phyloP scores from a whole-genome alignment of 2,888 invertebrate genomes.

The Diadegma fenestrale region DNA sequence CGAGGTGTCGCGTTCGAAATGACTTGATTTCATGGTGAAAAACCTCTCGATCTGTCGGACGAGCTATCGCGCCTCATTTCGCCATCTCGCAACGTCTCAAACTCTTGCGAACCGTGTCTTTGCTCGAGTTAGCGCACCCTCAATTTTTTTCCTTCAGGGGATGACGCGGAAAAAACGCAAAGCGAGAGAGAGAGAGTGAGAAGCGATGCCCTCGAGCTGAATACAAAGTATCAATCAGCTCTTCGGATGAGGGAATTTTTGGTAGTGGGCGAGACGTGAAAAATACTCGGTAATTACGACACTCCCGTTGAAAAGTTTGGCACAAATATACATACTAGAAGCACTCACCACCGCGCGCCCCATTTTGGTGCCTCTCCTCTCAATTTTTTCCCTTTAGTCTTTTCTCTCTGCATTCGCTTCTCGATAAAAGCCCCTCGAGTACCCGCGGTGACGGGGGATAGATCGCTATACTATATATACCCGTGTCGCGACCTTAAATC shows the following conservation, averaged over 20 bases:
- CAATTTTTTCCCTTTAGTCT: conserved; percentile 36
- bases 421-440: conserved; percentile 68
- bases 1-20: conserved; percentile 28
- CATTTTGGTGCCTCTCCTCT: conserved; percentile 30
- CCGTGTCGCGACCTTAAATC: conserved; percentile 67
- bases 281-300: conserved; percentile 83
- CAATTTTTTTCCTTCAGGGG: conserved; percentile 54
- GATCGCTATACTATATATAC: conserved; percentile 61
- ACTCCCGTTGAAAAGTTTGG: conserved; percentile 72
- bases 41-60: conserved; percentile 59
- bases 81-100: conserved; percentile 48
- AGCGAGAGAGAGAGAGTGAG: conserved; percentile 24
- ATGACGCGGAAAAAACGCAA: conserved; percentile 55
- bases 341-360: conserved; percentile 48
- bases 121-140: conserved; percentile 59
- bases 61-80: conserved; percentile 35
- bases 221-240: conserved; percentile 84
- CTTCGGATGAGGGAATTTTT: conserved; percentile 70
- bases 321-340: conserved; percentile 77
- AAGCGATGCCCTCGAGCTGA: conserved; percentile 75
- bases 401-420: conserved; percentile 55
- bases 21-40: conserved; percentile 61
- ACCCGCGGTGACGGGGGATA: conserved; percentile 63
- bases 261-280: conserved; percentile 78
- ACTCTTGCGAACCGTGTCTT: conserved; percentile 64